Conservation (phyloP, 2,797 vertebrate species). For the Acestrorhynchus altus region DNA sequence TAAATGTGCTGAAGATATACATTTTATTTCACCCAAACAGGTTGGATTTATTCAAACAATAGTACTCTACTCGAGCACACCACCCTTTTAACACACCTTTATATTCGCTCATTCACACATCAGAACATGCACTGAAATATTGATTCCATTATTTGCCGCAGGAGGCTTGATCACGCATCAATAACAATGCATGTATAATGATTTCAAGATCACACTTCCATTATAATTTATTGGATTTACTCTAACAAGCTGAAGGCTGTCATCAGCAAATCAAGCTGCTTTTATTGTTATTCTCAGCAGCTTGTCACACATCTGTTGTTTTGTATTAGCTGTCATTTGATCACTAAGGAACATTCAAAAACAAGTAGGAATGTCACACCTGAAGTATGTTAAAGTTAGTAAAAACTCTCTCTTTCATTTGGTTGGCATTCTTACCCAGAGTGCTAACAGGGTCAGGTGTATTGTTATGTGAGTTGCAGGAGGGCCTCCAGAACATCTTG, state of each 20-base stretch:
- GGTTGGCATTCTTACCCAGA: too few relatives aligned
- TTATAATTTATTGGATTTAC: conserved; percentile 17
- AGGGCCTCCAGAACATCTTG: too few relatives aligned
- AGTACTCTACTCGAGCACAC: not conserved
- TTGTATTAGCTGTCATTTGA: not conserved
- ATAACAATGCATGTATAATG: conserved; percentile 18
- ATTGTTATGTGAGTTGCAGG: too few relatives aligned
- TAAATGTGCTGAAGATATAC: too few relatives aligned
- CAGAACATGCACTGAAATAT: not conserved
- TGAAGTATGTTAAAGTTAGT: not conserved
- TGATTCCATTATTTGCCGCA: not conserved
- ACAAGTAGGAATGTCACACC: not conserved
- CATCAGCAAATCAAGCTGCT: conserved; percentile 19
- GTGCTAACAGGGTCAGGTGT: too few relatives aligned
- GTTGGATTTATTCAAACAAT: too few relatives aligned
- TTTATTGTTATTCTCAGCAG: conserved; percentile 21
- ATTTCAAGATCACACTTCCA: conserved; percentile 7
- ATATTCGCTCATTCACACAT: not conserved
- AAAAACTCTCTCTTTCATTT: too few relatives aligned
- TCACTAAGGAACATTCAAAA: not conserved
- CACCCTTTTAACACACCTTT: not conserved
- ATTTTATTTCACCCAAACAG: not conserved
- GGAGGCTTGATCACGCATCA: conserved; percentile 1
- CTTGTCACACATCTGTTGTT: not conserved
- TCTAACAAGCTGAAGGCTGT: conserved; percentile 21